Evolutionary conservation across 2,888 invertebrate genomes (phyloP).

Genomic region (Campoplex capitator): DNA sequence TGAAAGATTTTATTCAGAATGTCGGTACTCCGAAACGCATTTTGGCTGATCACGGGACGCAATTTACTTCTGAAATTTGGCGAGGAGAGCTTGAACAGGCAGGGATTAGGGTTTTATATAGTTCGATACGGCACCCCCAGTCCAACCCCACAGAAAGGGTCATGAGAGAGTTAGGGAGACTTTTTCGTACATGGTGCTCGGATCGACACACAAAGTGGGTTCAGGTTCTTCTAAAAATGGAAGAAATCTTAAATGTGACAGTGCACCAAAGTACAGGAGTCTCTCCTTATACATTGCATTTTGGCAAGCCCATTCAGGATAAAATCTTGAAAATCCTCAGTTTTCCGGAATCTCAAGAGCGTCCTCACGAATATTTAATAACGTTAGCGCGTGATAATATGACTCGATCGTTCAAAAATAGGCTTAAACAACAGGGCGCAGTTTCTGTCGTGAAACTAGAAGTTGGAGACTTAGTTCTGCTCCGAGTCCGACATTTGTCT

Average conservation of each 20-base stretch:
- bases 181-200: neutral
- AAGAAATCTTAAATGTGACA: neutral
- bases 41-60: slow-evolving; percentile 14
- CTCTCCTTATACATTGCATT: neutral
- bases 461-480: slow-evolving; percentile 42
- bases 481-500: slow-evolving; percentile 39
- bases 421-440: slow-evolving; percentile 5
- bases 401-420: slow-evolving; percentile 20
- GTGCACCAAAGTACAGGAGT: neutral
- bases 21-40: neutral
- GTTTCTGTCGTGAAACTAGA: neutral
- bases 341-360: neutral
- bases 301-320: neutral
- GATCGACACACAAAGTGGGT: slow-evolving; percentile 2
- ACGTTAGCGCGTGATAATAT: slow-evolving; percentile 42
- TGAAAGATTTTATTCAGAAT: no score
- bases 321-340: neutral
- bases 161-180: no score
- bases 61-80: neutral
- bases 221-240: neutral
- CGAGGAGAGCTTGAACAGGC: no score
- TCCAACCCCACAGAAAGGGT: no score
- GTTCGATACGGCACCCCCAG: neutral
- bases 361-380: slow-evolving; percentile 21
- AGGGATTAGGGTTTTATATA: neutral